Evolutionary conservation across 2,113 vertebrate species (phyloP).

Genomic region (Hiodon alosoides): DNA sequence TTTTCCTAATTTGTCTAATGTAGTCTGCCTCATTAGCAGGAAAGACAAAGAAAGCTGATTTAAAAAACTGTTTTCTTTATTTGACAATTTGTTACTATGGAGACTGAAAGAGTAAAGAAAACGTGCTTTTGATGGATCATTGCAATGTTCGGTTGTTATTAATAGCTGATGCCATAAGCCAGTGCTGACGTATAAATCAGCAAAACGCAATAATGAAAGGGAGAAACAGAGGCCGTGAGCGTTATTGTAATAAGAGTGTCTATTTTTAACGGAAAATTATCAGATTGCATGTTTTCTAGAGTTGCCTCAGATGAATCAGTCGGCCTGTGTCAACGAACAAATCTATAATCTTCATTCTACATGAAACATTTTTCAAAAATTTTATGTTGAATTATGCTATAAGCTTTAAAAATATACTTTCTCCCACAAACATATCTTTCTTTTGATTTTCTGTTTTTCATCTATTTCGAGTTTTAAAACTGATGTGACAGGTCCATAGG

Average conservation of each 20-base stretch:
- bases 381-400: no score
- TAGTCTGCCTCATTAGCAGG: background rate
- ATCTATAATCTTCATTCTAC: no score
- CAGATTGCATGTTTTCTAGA: background rate
- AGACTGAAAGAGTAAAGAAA: background rate
- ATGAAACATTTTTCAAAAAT: no score
- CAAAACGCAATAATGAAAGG: background rate
- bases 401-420: no score
- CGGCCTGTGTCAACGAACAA: no score
- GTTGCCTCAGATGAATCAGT: no score
- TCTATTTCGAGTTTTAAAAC: no score
- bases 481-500: no score
- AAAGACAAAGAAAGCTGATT: background rate
- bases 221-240: background rate
- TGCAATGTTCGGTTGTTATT: constrained; percentile 7
- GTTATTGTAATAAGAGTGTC: constrained; percentile 9
- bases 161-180: background rate
- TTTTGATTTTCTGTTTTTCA: no score
- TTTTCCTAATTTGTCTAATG: background rate
- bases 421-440: no score
- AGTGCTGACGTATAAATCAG: constrained; percentile 15
- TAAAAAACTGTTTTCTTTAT: background rate
- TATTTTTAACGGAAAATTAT: constrained; percentile 14
- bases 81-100: background rate
- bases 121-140: background rate